phyloP scores from a whole-genome alignment of 2,888 invertebrate genomes.

The Nephrotoma guestfalica region DNA sequence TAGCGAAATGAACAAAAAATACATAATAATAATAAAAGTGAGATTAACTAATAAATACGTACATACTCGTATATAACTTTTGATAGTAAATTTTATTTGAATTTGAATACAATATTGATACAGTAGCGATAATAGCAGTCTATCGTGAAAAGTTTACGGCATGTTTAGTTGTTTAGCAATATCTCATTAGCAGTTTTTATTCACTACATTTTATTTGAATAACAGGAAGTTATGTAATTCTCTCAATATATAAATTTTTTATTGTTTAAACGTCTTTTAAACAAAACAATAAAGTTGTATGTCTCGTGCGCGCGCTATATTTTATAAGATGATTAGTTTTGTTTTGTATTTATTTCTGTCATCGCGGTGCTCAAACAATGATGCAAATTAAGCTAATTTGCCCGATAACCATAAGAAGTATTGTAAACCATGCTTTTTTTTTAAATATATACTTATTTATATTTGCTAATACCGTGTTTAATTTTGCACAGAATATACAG shows the following conservation, averaged over 20 bases:
- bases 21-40: not conserved
- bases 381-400: not conserved
- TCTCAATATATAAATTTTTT: not conserved
- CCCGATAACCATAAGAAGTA: not conserved
- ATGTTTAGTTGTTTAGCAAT: not conserved
- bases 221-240: not conserved
- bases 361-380: not conserved
- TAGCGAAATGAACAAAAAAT: not conserved
- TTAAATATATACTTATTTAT: not conserved
- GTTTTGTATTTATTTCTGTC: not conserved
- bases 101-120: not conserved
- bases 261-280: not conserved
- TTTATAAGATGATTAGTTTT: not conserved
- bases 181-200: not conserved
- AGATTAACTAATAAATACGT: not conserved
- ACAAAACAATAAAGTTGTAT: not conserved
- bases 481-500: not conserved
- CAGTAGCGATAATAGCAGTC: not conserved
- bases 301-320: not conserved
- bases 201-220: not conserved
- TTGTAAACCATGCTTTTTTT: not conserved
- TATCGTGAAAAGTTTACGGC: not conserved
- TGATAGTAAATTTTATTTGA: not conserved
- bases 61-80: not conserved
- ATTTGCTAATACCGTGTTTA: not conserved